Base-by-base conservation (phyloP, 2,113 vertebrate species). In the Holacanthus passer region DNA sequence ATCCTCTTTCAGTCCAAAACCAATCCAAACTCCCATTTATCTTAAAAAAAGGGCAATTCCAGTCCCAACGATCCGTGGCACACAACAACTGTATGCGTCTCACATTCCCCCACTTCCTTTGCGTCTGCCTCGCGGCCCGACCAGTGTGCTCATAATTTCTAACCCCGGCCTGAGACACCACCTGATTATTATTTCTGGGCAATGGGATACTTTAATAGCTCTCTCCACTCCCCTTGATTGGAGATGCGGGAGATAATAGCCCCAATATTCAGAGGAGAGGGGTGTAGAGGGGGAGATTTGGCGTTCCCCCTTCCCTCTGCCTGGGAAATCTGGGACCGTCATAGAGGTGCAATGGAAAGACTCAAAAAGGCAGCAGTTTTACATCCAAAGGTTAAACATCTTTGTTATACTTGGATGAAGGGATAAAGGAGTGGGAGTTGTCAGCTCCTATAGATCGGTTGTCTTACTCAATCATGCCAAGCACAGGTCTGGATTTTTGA, bases 191-290 rank as follows among this genome's bases (percentile, higher is more conserved):
- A 94, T 95, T 95, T 91, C 89, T 93, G 78, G 82, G 94, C 91
- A 93, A 95, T 84, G 79, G 82, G 91, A 95, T 95, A 94, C 93
- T 94, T 93, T 94, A 95, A 95, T 95, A 92, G 92, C 82, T 60
- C 78, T 88, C 88, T 67, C 80, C 43, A 75, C 88, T 89, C 69
- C 89, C 91, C 93, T 93, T 94, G 92, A 95, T 94, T 95, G 91
- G 90, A 91, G 92, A 94, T 90, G 93, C 77, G 53, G 89, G 88
- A 87, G 91, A 91, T 95, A 94, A 94, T 94, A 93, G 88, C 87
- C 89, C 87, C 85, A 90, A 94, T 94, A 93, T 92, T 89, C 77
- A 58, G 58, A 84, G 60, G 65, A 91, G 69, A 59, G 58, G 62
- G 79, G 62, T 37, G 24, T 31, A n/a, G 64, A 27, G 73, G 41